phyloP scores from a whole-genome alignment of 2,888 invertebrate genomes.

The Zelleria hepariella region DNA sequence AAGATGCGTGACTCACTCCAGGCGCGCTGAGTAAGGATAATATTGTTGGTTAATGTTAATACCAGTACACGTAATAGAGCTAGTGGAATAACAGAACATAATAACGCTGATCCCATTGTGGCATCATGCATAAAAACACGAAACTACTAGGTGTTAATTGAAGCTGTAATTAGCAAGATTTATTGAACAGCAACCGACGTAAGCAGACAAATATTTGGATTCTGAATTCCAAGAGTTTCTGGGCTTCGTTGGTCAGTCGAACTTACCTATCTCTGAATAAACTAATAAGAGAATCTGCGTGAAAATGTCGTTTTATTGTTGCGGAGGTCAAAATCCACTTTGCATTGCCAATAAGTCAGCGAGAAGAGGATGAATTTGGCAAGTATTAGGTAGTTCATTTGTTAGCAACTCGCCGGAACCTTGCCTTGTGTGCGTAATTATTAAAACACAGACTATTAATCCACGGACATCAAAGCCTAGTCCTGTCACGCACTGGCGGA shows the following conservation, averaged over 20 bases:
- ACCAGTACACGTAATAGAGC: not conserved
- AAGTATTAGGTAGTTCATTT: no score
- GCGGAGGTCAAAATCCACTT: no score
- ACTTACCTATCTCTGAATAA: no score
- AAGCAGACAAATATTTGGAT: not conserved
- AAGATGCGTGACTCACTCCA: slow-evolving; percentile 40
- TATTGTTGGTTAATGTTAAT: not conserved
- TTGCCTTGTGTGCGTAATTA: not conserved
- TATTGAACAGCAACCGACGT: not conserved
- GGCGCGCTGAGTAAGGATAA: slow-evolving; percentile 27
- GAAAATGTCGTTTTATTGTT: no score
- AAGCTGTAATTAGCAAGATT: not conserved
- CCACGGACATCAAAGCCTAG: not conserved
- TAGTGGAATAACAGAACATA: not conserved
- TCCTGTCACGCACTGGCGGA: not conserved
- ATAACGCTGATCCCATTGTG: not conserved
- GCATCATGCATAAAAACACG: not conserved
- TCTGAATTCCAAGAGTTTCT: not conserved
- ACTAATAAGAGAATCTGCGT: no score
- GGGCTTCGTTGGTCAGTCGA: not conserved
- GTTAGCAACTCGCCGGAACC: no score
- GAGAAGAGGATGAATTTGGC: no score
- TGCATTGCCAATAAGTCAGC: no score
- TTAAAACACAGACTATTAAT: not conserved
- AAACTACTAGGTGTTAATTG: not conserved